Base-by-base conservation (phyloP, 2,888 invertebrate genomes). In the Palloptera scutellata region DNA sequence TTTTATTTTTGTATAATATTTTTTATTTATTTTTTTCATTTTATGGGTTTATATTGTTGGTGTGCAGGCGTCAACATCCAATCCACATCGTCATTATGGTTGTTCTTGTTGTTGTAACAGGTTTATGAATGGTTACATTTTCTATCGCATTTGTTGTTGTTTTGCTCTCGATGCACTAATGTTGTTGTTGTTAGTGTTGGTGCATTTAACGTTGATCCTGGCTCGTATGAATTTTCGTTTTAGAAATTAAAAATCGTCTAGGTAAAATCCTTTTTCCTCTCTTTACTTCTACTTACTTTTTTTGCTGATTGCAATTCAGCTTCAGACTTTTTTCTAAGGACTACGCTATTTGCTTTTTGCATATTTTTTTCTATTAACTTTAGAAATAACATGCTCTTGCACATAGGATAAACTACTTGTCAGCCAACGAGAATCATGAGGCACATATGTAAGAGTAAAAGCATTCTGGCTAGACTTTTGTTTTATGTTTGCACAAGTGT, bases 171-270 rank as follows among this genome's bases (percentile, higher is more conserved):
- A 17, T 1, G 54, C 20, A 19, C n/a, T n/a, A 40, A 42, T 41
- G 54, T 57, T 68, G 62, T 67, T 63, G 63, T 42, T 69, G 61
- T 60, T 63, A 68, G 60, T 70, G 66, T 64, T 43, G 58, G 52
- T 61, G 51, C 62, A 59, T 19, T 30, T 62, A 17, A 30, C 61
- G 52, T 61, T 55, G 10, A 19, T 52, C n/a, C 45, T 61, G 30
- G 45, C 61, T 52, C 48, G 52, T 52, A 48, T 55, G 58, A 57
- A 70, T 76, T 78, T 67, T 67, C 70, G 69, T 72, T 77, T 77
- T 70, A 73, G 78, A 75, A 77, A 74, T 77, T 77, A 71, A 79
- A 75, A 72, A 71, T 63, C 68, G 76, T 73, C 77, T 72, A 70
- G 64, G 30, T 30, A 30, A 30, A 30, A 4, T 30, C 30, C 6